Base-by-base conservation (phyloP, 2,797 vertebrate genomes). In the Chiroxiphia lanceolata region DNA sequence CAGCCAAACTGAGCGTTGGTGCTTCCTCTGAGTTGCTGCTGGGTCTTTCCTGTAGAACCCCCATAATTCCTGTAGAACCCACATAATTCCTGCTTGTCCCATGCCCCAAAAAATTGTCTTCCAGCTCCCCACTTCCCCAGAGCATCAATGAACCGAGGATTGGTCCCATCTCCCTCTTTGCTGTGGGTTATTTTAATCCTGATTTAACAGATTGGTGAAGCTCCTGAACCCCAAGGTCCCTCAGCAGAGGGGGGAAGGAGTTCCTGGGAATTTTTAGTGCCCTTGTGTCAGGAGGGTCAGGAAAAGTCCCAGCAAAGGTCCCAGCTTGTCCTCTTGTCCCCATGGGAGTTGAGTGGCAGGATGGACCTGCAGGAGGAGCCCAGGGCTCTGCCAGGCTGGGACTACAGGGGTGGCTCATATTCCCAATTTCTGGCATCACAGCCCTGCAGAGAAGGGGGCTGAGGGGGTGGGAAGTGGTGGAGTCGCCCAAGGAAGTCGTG, bases 371-470 rank as follows among this genome's bases (percentile, higher is more conserved):
- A 31, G 74, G 61, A 67, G 74, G 38, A 61, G 54, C 26, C 29
- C 18, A 10, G 18, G 76, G 80, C 44, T 65, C 70, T 81, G 50
- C 56, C 18, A 27, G 83, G 40, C 54, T 45, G 53, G 34, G 45
- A 31, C 18, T 10, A 0, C 5, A 9, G 54, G 42, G 29, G 11
- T 17, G n/a, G n/a, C 3, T 71, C 42, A 1, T 2, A 10, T 2
- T 33, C 65, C 11, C 2, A 10, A 34, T 21, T 40, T 60, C 14
- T 69, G 59, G 33, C 71, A 5, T 59, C 65, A 13, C 34, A 44
- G 50, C 56, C 23, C 53, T 14, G 17, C 17, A 12, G 10, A 42
- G 60, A n/a, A 25, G 10, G n/a, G 25, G 20, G 5, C 6, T 29
- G 29, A 54, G 23, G 19, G 36, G 34, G 4, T 34, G 15, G 34